These are phyloP conservation scores for Lochmaea capreae DNA, from an alignment of 2,888 invertebrate genomes.

Conservation along the genomic window DNA sequence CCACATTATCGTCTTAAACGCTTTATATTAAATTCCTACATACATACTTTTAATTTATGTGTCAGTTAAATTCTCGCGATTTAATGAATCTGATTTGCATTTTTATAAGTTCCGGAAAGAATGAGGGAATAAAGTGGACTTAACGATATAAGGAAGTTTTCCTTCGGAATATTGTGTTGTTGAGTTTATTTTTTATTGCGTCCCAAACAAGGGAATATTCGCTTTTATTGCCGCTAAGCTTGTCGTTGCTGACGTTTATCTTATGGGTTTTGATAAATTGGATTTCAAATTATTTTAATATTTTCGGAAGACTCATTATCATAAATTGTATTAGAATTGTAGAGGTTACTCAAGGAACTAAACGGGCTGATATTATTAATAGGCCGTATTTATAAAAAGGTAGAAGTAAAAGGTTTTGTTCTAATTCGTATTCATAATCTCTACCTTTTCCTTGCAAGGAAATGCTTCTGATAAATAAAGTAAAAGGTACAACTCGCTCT, in stretches of 20 bases:
- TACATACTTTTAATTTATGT: slow-evolving; percentile 2
- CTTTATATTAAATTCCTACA: neutral
- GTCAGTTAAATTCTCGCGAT: neutral
- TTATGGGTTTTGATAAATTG: neutral
- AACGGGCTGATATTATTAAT: no score
- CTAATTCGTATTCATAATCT: no score
- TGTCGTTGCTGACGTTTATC: neutral
- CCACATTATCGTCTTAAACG: neutral
- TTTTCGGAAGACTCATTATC: no score
- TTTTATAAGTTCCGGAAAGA: slow-evolving; percentile 16
- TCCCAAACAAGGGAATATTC: neutral
- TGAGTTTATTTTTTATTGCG: slow-evolving; percentile 6
- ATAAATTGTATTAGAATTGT: no score
- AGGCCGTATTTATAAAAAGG: no score
- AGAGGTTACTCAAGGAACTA: no score
- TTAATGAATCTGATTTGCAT: slow-evolving; percentile 17
- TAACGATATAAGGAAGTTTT: slow-evolving; percentile 17
- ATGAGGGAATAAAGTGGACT: slow-evolving; percentile 11
- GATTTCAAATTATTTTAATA: neutral
- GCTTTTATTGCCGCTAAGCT: slow-evolving; percentile 5
- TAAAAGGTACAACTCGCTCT: no score
- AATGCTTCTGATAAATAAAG: no score
- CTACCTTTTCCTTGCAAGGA: no score
- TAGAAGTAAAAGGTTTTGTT: no score
- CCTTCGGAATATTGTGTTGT: slow-evolving; percentile 1